Base-by-base conservation (phyloP, 1,140 invertebrate species). In the Pogonomyrmex californicus region DNA sequence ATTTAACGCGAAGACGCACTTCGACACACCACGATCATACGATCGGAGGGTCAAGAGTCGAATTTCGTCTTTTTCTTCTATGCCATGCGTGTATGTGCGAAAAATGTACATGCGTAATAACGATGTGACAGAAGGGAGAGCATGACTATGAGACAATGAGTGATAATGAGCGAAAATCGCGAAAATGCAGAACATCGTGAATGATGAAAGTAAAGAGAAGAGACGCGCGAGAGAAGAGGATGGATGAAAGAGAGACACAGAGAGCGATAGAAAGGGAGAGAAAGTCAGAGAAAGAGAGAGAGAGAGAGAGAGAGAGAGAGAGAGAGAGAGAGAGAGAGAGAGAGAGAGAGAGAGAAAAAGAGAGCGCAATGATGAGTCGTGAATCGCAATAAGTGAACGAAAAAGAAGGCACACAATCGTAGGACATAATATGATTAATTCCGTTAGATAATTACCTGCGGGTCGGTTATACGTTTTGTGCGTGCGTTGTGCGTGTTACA, bases 401-500 rank as follows among this genome's bases (percentile, higher is more conserved):
- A 71, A 87, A 41, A 85, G 10, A 90, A 85, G 68, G 62, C 78
- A 88, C 30, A 85, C 70, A 70, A 92, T 88, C 71, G 89, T 91
- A 88, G 89, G 90, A 92, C 88, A 90, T 92, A 89, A 91, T 47
- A 85, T 62, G 41, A 89, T 92, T 87, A 92, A 90, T 91, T 93
- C 89, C 86, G 92, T 93, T 92, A 92, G 89, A 93, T 93, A 94
- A 91, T 95, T 94, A 94, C 94, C 94, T 95, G 93, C 87, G 90
- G 71, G 91, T 94, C 92, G 88, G 91, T 93, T 94, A 93, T 94
- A 94, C 92, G 92, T 94, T 94, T 93, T 94, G 90, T 95, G 92
- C 93, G 93, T 95, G 92, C 93, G 92, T 94, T 94, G 93, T 94
- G 92, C 93, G 91, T 95, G 92, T 95, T 95, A 95, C 94, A 95